These are phyloP conservation scores for Drosophila leontia DNA, from an alignment of 1,140 invertebrate genomes.

Conservation along the genomic window DNA sequence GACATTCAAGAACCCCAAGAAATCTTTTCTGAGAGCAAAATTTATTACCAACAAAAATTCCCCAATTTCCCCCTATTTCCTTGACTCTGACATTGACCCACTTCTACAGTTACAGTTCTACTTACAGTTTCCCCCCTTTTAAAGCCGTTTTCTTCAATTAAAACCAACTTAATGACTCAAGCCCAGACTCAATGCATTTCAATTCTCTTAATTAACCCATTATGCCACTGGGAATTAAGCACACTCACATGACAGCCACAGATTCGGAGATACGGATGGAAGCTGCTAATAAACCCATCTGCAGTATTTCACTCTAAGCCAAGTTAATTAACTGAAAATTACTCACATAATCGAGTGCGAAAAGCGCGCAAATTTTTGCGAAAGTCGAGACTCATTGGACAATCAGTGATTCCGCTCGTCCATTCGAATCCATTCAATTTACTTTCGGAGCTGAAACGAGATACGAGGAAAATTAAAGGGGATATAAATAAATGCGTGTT, in stretches of 20 bases:
- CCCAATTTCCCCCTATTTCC: not conserved
- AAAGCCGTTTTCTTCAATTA: constrained; percentile 9
- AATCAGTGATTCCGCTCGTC: constrained; percentile 23
- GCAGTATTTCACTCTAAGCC: not conserved
- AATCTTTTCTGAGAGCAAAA: not conserved
- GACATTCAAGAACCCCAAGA: too few species aligned
- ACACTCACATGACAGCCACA: constrained; percentile 3
- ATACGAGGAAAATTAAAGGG: constrained; percentile 3
- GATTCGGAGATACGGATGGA: constrained; percentile 22
- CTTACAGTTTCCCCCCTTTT: not conserved
- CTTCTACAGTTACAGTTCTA: not conserved
- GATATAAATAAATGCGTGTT: constrained; percentile 46
- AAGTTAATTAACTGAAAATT: constrained; percentile 49
- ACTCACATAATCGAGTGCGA: constrained; percentile 62
- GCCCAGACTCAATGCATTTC: constrained; percentile 12
- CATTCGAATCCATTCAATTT: constrained; percentile 34
- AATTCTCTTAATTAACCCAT: constrained; percentile 27
- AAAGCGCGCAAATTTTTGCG: constrained; percentile 51
- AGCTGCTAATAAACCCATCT: constrained; percentile 6
- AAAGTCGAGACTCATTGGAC: constrained; percentile 43
- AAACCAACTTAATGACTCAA: constrained; percentile 9
- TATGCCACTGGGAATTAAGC: constrained; percentile 9
- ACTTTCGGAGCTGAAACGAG: constrained; percentile 34
- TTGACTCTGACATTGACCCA: constrained; percentile 14
- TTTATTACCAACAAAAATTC: not conserved